These are phyloP conservation scores for Formica exsecta DNA, from an alignment of 1,140 invertebrate species.

Conservation along the genomic window DNA sequence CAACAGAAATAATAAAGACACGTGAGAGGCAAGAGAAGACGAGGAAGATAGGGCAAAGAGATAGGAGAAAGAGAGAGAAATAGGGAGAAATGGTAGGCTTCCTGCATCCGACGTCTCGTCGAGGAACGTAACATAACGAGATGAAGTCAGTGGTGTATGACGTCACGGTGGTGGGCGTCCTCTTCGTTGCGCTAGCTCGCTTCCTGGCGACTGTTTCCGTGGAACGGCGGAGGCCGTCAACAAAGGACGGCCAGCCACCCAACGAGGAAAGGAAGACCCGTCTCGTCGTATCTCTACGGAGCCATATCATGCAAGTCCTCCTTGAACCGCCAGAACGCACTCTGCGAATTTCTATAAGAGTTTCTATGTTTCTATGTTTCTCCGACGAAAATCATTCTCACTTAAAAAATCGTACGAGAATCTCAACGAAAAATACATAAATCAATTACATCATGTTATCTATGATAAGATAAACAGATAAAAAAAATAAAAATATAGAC, in stretches of 20 bases:
- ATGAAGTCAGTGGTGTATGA: slow-evolving; percentile 86
- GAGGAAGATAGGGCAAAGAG: slow-evolving; percentile 43
- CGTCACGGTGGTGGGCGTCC: slow-evolving; percentile 84
- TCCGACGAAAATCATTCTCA: slow-evolving; percentile 23
- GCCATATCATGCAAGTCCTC: slow-evolving; percentile 68
- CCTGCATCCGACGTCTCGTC: slow-evolving; percentile 85
- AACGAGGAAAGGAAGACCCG: slow-evolving; percentile 79
- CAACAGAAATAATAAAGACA: slow-evolving; percentile 48
- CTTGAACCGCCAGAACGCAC: slow-evolving; percentile 40
- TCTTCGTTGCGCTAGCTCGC: slow-evolving; percentile 82
- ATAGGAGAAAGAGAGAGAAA: slow-evolving; percentile 72
- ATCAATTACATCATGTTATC: background rate
- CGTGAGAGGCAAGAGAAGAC: slow-evolving; percentile 38
- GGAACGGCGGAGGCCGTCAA: slow-evolving; percentile 81
- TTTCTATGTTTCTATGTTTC: background rate
- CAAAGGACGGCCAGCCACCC: slow-evolving; percentile 82
- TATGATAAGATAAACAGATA: background rate
- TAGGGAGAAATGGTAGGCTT: slow-evolving; percentile 80
- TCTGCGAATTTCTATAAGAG: slow-evolving; percentile 28
- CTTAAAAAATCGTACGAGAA: slow-evolving; percentile 30
- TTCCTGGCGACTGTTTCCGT: slow-evolving; percentile 86
- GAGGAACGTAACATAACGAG: slow-evolving; percentile 83
- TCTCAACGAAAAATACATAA: slow-evolving; percentile 15
- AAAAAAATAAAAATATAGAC: background rate
- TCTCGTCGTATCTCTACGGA: slow-evolving; percentile 71